Conservation (phyloP, 2,797 vertebrate species). For the Falco biarmicus region DNA sequence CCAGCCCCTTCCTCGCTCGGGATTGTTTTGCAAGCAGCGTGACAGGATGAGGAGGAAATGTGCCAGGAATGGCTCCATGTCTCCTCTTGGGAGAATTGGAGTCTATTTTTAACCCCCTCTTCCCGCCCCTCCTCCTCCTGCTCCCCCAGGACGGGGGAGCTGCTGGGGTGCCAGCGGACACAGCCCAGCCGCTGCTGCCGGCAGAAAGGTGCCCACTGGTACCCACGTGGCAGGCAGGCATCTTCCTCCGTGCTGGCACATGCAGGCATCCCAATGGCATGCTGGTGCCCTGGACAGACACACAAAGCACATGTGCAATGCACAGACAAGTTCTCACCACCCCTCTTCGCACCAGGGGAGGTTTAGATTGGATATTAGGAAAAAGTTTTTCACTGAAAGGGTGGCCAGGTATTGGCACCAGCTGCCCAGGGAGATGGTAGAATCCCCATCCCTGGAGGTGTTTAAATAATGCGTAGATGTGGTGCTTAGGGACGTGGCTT, state of each 20-base stretch:
- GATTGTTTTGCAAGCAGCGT: constrained; percentile 59
- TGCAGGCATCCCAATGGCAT: rapidly evolving
- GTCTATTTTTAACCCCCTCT: constrained; percentile 56
- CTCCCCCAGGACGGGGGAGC: rapidly evolving
- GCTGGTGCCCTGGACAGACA: not conserved
- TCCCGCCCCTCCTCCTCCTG: not conserved
- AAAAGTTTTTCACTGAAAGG: no score
- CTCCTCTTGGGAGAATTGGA: constrained; percentile 19
- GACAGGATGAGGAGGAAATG: constrained; percentile 71
- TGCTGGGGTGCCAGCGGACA: not conserved
- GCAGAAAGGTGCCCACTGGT: not conserved
- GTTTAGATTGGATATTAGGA: no score
- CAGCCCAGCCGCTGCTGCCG: not conserved
- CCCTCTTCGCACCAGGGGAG: no score
- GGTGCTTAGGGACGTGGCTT: no score
- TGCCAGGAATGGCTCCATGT: constrained; percentile 61
- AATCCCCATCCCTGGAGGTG: no score
- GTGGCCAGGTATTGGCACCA: no score
- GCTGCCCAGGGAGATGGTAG: no score
- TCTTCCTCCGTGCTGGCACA: not conserved
- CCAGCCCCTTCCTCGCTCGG: constrained; percentile 22
- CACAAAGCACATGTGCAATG: rapidly evolving
- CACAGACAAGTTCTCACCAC: rapidly evolving
- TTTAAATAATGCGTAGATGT: no score
- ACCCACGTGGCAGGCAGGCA: rapidly evolving